Conservation (phyloP, 1,140 invertebrate species). For the Pseudomyrmex dendroicus region DNA sequence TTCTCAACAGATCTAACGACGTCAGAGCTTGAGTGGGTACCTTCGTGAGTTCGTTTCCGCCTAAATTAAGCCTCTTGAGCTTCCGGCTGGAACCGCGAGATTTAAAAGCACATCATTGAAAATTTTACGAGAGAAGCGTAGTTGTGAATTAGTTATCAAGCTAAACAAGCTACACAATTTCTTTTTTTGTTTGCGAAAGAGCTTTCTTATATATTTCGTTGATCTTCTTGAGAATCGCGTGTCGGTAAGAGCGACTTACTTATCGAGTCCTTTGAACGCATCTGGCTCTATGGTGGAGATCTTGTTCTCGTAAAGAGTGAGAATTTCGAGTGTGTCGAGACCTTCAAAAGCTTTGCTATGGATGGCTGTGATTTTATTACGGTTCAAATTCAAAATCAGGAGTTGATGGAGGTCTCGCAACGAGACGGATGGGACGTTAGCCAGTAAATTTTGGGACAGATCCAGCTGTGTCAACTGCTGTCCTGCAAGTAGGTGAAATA, state of each 20-base stretch:
- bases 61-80: conserved; percentile 93
- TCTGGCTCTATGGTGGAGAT: conserved; percentile 91
- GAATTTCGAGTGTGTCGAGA: conserved; percentile 93
- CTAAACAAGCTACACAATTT: background rate
- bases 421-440: conserved; percentile 91
- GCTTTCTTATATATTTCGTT: background rate
- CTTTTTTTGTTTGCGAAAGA: background rate
- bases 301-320: conserved; percentile 95
- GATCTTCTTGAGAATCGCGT: background rate
- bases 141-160: background rate
- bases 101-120: conserved; percentile 7
- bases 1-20: conserved; percentile 91
- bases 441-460: conserved; percentile 92
- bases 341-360: conserved; percentile 93
- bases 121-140: background rate
- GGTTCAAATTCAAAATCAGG: conserved; percentile 95
- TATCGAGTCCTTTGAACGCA: conserved; percentile 93
- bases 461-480: conserved; percentile 93
- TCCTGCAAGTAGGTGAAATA: conserved; percentile 84
- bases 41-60: conserved; percentile 91
- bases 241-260: conserved; percentile 87
- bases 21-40: conserved; percentile 92
- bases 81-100: conserved; percentile 87
- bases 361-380: conserved; percentile 92
- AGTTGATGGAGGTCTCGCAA: conserved; percentile 92